Percentiles rank a stretch among this genome's conserved stretches.
These are phyloP conservation scores for Vipera latastei DNA, from an alignment of 2,797 vertebrate genomes.

Conservation along the genomic window DNA sequence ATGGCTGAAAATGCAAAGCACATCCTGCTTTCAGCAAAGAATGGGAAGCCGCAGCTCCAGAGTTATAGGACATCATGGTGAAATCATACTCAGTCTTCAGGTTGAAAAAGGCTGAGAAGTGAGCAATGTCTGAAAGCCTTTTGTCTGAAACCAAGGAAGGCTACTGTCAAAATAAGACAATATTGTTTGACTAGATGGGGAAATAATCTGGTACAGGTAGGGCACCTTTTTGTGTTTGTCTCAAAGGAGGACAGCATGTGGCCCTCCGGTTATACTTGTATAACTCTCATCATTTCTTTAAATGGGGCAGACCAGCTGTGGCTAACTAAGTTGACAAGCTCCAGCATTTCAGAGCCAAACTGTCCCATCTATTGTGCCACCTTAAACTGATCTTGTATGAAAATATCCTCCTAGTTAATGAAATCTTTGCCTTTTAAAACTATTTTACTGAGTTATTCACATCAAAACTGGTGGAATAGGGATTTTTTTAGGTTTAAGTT, in stretches of 20 bases:
- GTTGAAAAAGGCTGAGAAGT: not conserved
- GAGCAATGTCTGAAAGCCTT: not conserved
- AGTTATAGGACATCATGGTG: not conserved
- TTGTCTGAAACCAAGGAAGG: not conserved
- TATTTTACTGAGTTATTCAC: not conserved
- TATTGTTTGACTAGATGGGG: not conserved
- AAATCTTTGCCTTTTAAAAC: not conserved
- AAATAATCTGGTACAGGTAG: not conserved
- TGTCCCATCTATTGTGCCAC: not conserved
- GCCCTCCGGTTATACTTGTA: not conserved
- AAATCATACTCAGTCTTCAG: not conserved
- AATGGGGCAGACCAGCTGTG: not conserved
- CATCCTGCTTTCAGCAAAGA: not conserved
- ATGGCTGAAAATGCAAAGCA: not conserved
- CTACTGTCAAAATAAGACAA: not conserved
- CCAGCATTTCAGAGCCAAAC: not conserved
- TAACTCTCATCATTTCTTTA: not conserved
- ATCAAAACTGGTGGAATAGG: not conserved
- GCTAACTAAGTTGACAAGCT: not conserved
- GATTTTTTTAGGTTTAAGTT: not conserved
- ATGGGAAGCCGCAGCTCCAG: not conserved
- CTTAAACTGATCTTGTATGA: not conserved
- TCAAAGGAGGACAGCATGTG: rapidly evolving
- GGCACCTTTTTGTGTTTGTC: not conserved
- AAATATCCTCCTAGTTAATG: not conserved